phyloP scores from a whole-genome alignment of 2,888 invertebrate genomes.

The Apotomis turbidana region DNA sequence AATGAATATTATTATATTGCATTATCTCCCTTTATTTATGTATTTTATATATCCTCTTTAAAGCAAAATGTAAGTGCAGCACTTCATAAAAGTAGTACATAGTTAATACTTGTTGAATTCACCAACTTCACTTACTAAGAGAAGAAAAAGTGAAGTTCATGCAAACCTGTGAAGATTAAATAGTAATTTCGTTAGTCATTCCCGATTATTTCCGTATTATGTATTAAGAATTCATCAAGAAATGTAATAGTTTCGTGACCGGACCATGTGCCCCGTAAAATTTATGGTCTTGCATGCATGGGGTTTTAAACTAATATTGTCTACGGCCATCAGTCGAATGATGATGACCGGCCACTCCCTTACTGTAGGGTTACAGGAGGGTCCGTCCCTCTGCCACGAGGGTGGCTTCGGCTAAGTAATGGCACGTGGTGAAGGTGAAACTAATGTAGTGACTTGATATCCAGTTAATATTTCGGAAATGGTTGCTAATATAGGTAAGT shows the following conservation, averaged over 20 bases:
- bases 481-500: no score
- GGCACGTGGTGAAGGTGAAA: conserved; percentile 58
- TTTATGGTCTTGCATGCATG: conserved; percentile 53
- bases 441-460: conserved; percentile 49
- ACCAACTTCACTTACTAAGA: no score
- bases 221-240: conserved; percentile 18
- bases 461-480: conserved; percentile 5
- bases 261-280: conserved; percentile 47
- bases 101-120: no score
- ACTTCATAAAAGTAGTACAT: no score
- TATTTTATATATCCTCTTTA: no score
- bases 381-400: conserved; percentile 58
- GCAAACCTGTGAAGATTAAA: no score
- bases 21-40: no score
- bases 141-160: no score
- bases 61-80: no score
- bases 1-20: no score
- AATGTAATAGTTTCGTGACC: conserved; percentile 41
- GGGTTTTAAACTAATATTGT: conserved; percentile 63
- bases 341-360: conserved; percentile 73
- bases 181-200: no score
- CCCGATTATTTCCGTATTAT: no score
- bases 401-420: conserved; percentile 56
- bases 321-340: conserved; percentile 61
- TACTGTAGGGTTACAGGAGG: conserved; percentile 63